phyloP scores from a whole-genome alignment of 2,888 invertebrate species.

The Eustalomyia histrio region DNA sequence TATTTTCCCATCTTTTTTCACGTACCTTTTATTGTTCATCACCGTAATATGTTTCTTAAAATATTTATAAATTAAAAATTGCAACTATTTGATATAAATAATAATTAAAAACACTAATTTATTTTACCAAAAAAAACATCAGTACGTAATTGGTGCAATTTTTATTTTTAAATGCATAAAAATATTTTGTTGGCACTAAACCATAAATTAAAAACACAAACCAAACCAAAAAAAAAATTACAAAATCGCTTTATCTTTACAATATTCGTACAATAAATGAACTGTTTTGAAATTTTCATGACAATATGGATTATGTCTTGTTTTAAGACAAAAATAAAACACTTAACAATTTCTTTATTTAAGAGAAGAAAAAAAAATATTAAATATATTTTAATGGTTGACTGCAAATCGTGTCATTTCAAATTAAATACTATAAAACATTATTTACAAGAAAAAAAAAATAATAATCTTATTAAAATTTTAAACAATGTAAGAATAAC shows the following conservation, averaged over 20 bases:
- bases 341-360: conserved; percentile 3
- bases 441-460: not conserved
- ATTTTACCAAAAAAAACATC: too few relatives aligned
- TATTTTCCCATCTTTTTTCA: too few relatives aligned
- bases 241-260: not conserved
- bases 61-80: too few relatives aligned
- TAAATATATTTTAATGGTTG: not conserved
- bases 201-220: conserved; percentile 27
- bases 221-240: not conserved
- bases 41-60: too few relatives aligned
- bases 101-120: too few relatives aligned
- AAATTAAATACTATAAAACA: not conserved
- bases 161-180: conserved; percentile 53
- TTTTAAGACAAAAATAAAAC: conserved; percentile 3
- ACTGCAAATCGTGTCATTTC: not conserved
- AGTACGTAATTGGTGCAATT: conserved; percentile 45
- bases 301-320: conserved; percentile 28
- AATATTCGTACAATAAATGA: conserved; percentile 2
- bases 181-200: conserved; percentile 36
- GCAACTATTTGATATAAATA: too few relatives aligned
- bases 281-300: conserved; percentile 12
- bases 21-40: too few relatives aligned
- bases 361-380: not conserved
- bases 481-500: not conserved
- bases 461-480: not conserved